Base-by-base conservation (phyloP, 2,888 invertebrate genomes). In the Lycocerus yunnanus region DNA sequence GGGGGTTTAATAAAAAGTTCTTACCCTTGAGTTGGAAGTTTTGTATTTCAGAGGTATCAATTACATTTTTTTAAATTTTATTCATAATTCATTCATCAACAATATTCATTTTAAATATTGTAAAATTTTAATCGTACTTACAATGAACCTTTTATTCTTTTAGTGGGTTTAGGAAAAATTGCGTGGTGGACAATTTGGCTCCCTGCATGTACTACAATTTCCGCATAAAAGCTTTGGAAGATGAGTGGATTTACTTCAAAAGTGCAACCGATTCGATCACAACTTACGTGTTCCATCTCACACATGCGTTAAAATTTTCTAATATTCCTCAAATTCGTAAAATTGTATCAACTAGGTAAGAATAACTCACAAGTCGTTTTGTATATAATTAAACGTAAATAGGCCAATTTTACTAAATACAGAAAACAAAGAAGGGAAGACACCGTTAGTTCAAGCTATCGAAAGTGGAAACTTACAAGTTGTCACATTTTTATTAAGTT, bases 391-490 rank as follows among this genome's bases (percentile, higher is more conserved):
- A 9, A 1, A 58, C 15, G 10, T 43, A 71, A 79, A 24, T 61
- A 86, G 90, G 2, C 89, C 90, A 0, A 83, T 85, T 13, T 82
- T 91, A 68, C 81, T 90, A 6, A 88, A 87, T 58, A 84, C 87
- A 1, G 84, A 88, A 78, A 90, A 89, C 81, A 85, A 81, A 73
- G 88, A 87, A 68, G 88, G 89, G 0, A 88, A 88, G 81, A 89
- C 90, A 0, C 90, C 91, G 0, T 86, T 91, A 58, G 86, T 88
- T 6, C 88, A 89, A n/a, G 89, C 90, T 3, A 86, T 89, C 6
- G 85, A 87, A 72, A 87, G 85, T 84, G 88, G 88, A 85, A 82
- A 86, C 75, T 43, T 87, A 1, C 85, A 85, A 78, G 88, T 88
- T 68, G 87, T 88, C 0, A 85, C 86, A 3, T 86, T 88, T 61